Conservation (phyloP, 2,797 vertebrate species). For the Scyliorhinus canicula region DNA sequence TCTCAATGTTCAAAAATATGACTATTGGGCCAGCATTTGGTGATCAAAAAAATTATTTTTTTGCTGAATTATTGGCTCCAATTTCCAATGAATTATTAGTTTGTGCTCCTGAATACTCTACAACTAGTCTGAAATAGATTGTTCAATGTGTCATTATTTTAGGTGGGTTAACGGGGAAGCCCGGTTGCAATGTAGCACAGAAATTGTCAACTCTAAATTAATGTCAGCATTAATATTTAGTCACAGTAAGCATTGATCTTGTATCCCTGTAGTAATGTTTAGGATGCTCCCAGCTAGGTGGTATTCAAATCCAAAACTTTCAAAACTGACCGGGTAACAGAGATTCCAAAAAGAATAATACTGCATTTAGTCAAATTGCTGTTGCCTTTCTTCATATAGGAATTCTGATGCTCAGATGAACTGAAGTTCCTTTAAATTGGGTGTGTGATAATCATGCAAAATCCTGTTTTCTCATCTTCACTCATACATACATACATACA, state of each 20-base stretch:
- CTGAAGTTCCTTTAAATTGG: not conserved
- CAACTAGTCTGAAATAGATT: not conserved
- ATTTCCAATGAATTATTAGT: no score
- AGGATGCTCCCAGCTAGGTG: not conserved
- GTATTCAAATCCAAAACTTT: conserved; percentile 9
- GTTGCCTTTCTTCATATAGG: not conserved
- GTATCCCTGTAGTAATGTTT: not conserved
- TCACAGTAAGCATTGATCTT: not conserved
- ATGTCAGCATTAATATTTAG: not conserved
- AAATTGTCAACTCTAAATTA: not conserved
- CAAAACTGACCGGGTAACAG: not conserved
- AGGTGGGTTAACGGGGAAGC: not conserved
- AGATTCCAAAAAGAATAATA: not conserved
- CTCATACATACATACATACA: no score
- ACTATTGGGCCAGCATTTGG: no score
- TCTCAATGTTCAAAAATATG: no score
- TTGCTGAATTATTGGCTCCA: no score
- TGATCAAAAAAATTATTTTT: no score
- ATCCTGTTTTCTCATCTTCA: not conserved
- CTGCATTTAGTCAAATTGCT: not conserved
- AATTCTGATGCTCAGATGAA: not conserved
- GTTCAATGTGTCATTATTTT: not conserved
- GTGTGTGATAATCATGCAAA: not conserved
- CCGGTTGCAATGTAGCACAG: not conserved
- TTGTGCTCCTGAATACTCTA: no score